Conservation (phyloP, 2,888 invertebrate species). For the Oasisia sp. region DNA sequence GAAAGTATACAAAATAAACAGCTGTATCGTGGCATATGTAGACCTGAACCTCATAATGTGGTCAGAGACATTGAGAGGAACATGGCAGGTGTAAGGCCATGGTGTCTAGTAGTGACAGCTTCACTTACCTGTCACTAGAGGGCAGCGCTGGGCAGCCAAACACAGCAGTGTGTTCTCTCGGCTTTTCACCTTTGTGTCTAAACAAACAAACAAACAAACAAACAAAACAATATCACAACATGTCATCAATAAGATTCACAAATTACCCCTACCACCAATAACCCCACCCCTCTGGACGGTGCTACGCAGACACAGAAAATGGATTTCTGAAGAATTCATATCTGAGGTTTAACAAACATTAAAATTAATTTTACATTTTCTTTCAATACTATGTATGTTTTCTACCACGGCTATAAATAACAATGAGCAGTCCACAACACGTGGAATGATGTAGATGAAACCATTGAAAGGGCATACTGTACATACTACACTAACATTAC, state of each 20-base stretch:
- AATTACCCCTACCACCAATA: neutral
- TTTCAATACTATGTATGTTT: no score
- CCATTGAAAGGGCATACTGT: neutral
- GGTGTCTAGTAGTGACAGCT: neutral
- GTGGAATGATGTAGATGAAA: neutral
- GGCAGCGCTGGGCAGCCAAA: constrained; percentile 48
- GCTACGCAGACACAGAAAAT: no score
- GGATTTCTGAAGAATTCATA: no score
- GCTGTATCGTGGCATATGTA: no score
- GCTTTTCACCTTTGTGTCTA: constrained; percentile 59
- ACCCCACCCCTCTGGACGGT: no score
- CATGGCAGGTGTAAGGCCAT: neutral
- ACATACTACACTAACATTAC: neutral
- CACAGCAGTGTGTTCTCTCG: constrained; percentile 58
- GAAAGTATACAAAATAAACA: neutral
- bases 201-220: constrained; percentile 23
- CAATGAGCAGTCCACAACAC: no score
- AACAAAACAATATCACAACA: neutral
- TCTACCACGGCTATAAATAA: no score
- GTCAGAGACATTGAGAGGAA: no score
- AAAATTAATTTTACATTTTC: no score
- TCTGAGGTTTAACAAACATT: no score
- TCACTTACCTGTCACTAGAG: neutral
- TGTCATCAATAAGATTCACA: neutral
- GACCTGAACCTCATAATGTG: no score